phyloP scores from a whole-genome alignment of 1,140 invertebrate genomes.

The Phocides pigmalion region DNA sequence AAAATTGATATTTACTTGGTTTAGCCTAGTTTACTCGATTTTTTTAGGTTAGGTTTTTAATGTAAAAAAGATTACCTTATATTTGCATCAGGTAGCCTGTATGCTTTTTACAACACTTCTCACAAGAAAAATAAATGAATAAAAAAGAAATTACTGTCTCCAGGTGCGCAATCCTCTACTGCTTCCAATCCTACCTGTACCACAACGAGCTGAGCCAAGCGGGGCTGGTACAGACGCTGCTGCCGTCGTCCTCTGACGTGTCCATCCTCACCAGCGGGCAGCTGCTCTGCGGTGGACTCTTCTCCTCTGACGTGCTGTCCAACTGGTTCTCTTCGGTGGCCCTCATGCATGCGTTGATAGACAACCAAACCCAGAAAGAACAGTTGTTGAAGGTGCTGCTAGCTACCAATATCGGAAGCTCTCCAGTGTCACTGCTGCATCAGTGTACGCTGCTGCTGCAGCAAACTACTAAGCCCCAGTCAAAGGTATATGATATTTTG shows the following conservation, averaged over 20 bases:
- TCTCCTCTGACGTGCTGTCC: constrained; percentile 95
- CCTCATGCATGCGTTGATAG: constrained; percentile 94
- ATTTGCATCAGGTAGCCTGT: too few relatives aligned
- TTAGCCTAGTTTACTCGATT: too few relatives aligned
- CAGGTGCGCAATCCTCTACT: constrained; percentile 96
- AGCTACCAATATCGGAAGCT: constrained; percentile 92
- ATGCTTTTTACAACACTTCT: too few relatives aligned
- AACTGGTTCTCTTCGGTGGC: constrained; percentile 98
- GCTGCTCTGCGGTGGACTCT: constrained; percentile 95
- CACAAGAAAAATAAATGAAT: too few relatives aligned
- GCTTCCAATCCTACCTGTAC: constrained; percentile 97
- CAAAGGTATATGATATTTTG: constrained; percentile 84
- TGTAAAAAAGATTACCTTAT: too few relatives aligned
- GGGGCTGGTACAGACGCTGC: constrained; percentile 94
- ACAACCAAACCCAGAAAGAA: constrained; percentile 95
- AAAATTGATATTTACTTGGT: too few relatives aligned
- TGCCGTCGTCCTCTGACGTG: constrained; percentile 93
- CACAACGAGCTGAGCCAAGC: constrained; percentile 96
- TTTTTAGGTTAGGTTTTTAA: too few relatives aligned
- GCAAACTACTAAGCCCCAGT: constrained; percentile 93
- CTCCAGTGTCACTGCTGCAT: constrained; percentile 94
- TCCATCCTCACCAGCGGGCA: constrained; percentile 91
- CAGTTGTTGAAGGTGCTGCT: constrained; percentile 96
- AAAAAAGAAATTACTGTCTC: too few relatives aligned
- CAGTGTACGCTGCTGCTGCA: constrained; percentile 94